phyloP scores from a whole-genome alignment of 2,113 vertebrate species.

The Aleadryas rufinucha region DNA sequence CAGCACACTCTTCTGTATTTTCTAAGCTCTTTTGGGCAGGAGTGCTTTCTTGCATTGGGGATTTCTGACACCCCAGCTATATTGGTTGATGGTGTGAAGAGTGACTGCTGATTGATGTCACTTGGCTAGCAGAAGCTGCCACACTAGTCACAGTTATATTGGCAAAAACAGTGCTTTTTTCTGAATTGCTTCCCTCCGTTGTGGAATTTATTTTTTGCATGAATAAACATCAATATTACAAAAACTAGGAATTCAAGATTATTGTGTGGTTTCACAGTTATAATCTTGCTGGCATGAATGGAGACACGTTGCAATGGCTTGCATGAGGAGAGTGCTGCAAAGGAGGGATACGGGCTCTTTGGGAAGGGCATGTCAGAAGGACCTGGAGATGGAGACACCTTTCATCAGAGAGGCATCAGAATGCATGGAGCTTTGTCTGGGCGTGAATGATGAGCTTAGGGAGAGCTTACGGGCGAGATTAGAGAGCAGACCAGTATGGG shows the following conservation, averaged over 20 bases:
- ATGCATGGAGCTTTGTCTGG: neutral
- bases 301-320: neutral
- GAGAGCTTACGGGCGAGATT: neutral
- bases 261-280: neutral
- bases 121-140: slow-evolving; percentile 13
- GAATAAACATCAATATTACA: neutral
- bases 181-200: neutral
- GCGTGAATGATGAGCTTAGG: neutral
- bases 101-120: slow-evolving; percentile 24
- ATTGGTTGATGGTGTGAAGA: neutral
- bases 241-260: neutral
- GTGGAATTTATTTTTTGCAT: neutral
- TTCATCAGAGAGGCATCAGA: neutral
- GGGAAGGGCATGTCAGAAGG: neutral
- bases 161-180: neutral
- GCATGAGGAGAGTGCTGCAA: neutral
- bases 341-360: neutral
- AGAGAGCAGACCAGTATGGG: neutral
- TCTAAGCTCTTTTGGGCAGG: neutral
- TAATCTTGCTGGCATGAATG: neutral
- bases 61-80: neutral
- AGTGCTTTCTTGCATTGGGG: neutral
- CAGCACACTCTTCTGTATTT: neutral
- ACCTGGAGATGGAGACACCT: neutral
- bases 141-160: neutral